These are phyloP conservation scores for Nudaria mundana DNA, from an alignment of 2,888 invertebrate genomes.

Conservation along the genomic window DNA sequence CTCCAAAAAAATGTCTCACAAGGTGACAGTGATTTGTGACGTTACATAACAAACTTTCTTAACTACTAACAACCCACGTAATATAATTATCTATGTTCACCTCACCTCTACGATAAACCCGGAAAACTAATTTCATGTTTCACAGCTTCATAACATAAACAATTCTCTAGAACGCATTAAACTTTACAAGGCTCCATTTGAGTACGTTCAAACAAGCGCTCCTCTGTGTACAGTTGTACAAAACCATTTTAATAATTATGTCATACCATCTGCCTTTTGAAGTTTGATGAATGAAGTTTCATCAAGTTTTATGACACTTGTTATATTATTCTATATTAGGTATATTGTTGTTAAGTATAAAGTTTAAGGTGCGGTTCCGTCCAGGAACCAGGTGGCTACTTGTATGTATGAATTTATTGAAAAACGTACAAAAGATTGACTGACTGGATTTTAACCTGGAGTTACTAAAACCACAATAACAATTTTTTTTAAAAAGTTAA, in stretches of 20 bases:
- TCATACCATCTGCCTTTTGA: constrained; percentile 2
- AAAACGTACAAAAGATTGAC: too few relatives aligned
- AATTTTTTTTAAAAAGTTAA: too few relatives aligned
- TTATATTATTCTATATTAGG: not conserved
- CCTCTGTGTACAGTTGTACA: constrained; percentile 20
- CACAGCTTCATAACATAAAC: constrained; percentile 26
- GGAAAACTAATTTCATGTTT: constrained; percentile 34
- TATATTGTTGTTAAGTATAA: not conserved
- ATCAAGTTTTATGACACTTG: not conserved
- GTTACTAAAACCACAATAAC: too few relatives aligned
- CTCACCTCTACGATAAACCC: constrained; percentile 11
- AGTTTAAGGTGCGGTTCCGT: too few relatives aligned
- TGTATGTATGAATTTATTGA: not conserved
- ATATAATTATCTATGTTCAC: constrained; percentile 1
- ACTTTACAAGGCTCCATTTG: constrained; percentile 35
- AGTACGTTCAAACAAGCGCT: constrained; percentile 26
- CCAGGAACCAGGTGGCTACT: too few relatives aligned
- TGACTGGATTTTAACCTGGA: not conserved
- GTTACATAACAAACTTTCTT: not conserved
- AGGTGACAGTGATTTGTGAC: too few relatives aligned
- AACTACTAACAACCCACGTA: not conserved
- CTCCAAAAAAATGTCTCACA: too few relatives aligned
- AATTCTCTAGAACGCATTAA: constrained; percentile 34
- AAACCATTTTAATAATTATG: constrained; percentile 23
- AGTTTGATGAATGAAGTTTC: constrained; percentile 12